These are phyloP conservation scores for Metopia argyrocephala DNA, from an alignment of 2,888 invertebrate species.

Conservation along the genomic window DNA sequence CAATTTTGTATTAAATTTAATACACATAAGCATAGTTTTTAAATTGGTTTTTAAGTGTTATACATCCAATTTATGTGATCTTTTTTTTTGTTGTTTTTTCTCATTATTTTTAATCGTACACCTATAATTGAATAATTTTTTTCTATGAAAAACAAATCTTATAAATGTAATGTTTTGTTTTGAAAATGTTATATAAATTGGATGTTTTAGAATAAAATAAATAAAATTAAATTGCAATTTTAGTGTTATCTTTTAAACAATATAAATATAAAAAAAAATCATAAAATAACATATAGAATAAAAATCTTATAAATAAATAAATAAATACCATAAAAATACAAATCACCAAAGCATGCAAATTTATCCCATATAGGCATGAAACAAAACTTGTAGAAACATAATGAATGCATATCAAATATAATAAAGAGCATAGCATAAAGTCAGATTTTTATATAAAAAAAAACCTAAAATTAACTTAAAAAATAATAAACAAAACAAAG, in stretches of 20 bases:
- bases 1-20: slow-evolving; percentile 2
- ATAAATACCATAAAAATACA: slow-evolving; percentile 12
- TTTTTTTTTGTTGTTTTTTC: too few relatives aligned
- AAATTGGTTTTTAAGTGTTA: not conserved
- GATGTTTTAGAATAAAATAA: not conserved
- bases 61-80: too few relatives aligned
- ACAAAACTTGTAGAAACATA: slow-evolving; percentile 8
- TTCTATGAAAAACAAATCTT: too few relatives aligned
- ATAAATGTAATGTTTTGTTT: too few relatives aligned
- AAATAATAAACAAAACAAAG: slow-evolving; percentile 50
- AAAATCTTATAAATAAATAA: not conserved
- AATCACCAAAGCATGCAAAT: slow-evolving; percentile 53
- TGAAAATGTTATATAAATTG: too few relatives aligned
- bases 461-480: not conserved
- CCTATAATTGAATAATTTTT: too few relatives aligned
- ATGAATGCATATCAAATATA: not conserved
- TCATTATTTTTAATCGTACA: too few relatives aligned
- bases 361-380: not conserved
- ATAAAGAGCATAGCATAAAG: slow-evolving; percentile 25
- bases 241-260: slow-evolving; percentile 44
- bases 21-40: not conserved
- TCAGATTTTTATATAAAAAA: not conserved
- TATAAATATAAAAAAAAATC: slow-evolving; percentile 16
- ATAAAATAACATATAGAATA: slow-evolving; percentile 47
- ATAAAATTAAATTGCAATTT: not conserved